A percentile compares a stretch with the other conserved stretches of the same genome.
Conservation (phyloP, 2,797 vertebrate genomes). For the Schizothorax lantsangensis region DNA sequence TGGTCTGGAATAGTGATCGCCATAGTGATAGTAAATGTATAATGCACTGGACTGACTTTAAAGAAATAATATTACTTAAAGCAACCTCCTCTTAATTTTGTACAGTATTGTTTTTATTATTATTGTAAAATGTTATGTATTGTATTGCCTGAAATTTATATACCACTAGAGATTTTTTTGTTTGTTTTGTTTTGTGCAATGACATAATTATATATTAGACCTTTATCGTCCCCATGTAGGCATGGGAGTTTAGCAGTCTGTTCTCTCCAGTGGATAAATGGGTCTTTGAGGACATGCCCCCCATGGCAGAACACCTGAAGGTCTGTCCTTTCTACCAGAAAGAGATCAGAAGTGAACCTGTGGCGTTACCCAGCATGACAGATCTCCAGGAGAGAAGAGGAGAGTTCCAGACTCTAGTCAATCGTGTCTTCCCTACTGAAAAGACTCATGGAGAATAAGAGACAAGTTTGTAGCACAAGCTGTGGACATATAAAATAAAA, state of each 20-base stretch:
- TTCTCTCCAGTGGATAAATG: conserved; percentile 88
- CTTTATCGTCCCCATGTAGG: conserved; percentile 69
- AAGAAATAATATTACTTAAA: background rate
- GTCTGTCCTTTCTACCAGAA: conserved; percentile 84
- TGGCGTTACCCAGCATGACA: conserved; percentile 78
- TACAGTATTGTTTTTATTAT: background rate
- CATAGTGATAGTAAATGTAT: conserved; percentile 3
- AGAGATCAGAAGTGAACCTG: conserved; percentile 79
- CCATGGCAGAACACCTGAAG: conserved; percentile 91
- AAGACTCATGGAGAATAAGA: conserved; percentile 9
- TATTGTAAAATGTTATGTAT: background rate
- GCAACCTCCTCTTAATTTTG: background rate
- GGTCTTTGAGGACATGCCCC: conserved; percentile 74
- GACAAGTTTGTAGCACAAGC: background rate
- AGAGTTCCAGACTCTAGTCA: conserved; percentile 74
- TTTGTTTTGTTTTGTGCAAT: background rate
- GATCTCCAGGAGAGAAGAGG: conserved; percentile 62
- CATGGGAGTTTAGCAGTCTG: conserved; percentile 93
- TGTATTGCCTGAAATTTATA: background rate
- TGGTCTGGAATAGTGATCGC: conserved; percentile 62
- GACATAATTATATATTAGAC: background rate
- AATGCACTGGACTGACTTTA: background rate
- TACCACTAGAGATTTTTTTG: background rate
- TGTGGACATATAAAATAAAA: background rate
- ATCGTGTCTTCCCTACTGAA: background rate